A percentile compares a stretch with the other conserved stretches of the same genome.
Conservation (phyloP, 2,888 invertebrate species). For the Ganaspis brasiliensis region DNA sequence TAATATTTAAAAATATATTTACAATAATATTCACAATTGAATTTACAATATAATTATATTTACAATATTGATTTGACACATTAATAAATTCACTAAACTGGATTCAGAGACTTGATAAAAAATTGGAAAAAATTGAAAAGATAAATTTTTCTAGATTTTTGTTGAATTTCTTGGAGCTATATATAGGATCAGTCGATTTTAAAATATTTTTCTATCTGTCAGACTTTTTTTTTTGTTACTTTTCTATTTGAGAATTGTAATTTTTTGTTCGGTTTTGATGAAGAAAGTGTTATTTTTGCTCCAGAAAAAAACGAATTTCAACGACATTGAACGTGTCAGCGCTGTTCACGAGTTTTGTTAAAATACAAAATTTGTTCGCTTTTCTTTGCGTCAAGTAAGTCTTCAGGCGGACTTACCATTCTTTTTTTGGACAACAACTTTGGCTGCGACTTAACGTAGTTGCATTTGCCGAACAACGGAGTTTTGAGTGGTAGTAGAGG, state of each 20-base stretch:
- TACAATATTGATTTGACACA: too few species aligned
- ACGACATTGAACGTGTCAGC: conserved; percentile 46
- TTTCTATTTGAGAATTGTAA: background rate
- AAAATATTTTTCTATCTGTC: too few species aligned
- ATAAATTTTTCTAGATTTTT: too few species aligned
- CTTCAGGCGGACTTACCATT: conserved; percentile 81
- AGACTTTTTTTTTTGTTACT: too few species aligned
- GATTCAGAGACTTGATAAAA: too few species aligned
- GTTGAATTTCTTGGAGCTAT: too few species aligned
- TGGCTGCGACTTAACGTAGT: conserved; percentile 81
- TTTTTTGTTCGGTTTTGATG: conserved; percentile 51
- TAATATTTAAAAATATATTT: too few species aligned
- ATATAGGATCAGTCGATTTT: too few species aligned
- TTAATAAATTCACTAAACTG: too few species aligned
- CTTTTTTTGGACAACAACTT: conserved; percentile 82
- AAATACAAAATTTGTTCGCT: conserved; percentile 43
- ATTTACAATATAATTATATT: too few species aligned
- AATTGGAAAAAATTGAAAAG: too few species aligned
- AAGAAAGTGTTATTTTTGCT: conserved; percentile 4
- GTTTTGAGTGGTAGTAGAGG: conserved; percentile 79
- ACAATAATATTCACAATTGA: too few species aligned
- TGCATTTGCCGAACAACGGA: conserved; percentile 79
- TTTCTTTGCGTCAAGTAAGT: conserved; percentile 78
- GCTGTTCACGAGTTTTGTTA: conserved; percentile 39
- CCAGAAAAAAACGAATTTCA: conserved; percentile 21